These are phyloP conservation scores for Rana temporaria DNA, from an alignment of 2,113 vertebrate species.

Conservation along the genomic window DNA sequence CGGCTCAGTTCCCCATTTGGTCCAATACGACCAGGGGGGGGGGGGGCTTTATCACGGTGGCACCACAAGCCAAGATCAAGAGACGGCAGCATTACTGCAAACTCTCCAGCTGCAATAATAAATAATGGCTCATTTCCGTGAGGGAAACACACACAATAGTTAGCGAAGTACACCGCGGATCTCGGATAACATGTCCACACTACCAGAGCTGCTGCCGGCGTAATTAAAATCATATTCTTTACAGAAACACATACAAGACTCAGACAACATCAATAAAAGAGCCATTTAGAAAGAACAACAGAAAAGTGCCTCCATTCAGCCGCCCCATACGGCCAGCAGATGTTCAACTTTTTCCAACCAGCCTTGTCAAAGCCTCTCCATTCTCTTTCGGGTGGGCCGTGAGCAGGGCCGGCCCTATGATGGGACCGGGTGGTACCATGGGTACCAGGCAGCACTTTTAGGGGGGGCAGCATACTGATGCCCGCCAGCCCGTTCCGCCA, in stretches of 20 bases:
- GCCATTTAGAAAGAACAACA: background rate
- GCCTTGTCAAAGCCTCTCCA: slow-evolving; percentile 12
- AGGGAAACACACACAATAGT: background rate
- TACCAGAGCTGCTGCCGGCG: background rate
- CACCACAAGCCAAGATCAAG: too few species aligned
- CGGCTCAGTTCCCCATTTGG: too few species aligned
- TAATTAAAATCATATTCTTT: slow-evolving; percentile 23
- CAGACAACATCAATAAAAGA: background rate
- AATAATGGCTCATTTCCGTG: background rate
- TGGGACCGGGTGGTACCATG: too few species aligned
- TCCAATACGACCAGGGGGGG: too few species aligned
- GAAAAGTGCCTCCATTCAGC: background rate
- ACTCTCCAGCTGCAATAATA: slow-evolving; percentile 30
- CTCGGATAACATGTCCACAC: slow-evolving; percentile 28
- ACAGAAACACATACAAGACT: background rate
- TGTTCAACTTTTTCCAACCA: slow-evolving; percentile 16
- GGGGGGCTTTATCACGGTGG: too few species aligned
- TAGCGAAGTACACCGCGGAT: background rate
- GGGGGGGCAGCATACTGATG: too few species aligned
- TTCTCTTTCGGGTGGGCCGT: too few species aligned
- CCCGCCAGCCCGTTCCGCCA: too few species aligned
- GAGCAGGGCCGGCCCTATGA: too few species aligned
- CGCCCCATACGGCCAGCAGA: slow-evolving; percentile 37
- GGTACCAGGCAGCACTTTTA: too few species aligned
- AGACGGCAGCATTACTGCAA: too few species aligned